These are phyloP conservation scores for Halesus radiatus DNA, from an alignment of 1,140 invertebrate species.

Conservation along the genomic window DNA sequence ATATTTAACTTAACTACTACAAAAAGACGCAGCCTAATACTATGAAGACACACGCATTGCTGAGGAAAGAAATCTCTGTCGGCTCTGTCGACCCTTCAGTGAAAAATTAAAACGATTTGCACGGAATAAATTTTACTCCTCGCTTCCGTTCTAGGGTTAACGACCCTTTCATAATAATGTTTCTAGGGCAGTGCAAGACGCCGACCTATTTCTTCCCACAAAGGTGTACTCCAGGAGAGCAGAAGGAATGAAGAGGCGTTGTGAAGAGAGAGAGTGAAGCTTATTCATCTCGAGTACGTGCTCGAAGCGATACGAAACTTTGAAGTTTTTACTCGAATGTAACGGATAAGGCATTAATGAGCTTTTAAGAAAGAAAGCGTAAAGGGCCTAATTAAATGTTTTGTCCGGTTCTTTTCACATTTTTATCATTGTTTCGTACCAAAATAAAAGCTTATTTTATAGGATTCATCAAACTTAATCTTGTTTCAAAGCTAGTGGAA, in stretches of 20 bases:
- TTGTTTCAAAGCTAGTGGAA: too few relatives aligned
- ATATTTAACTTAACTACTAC: too few relatives aligned
- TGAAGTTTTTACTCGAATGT: conserved; percentile 4
- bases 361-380: neutral
- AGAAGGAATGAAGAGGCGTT: neutral
- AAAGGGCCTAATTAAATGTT: conserved; percentile 5
- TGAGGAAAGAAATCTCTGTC: too few relatives aligned
- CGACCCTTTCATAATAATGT: neutral
- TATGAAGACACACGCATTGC: too few relatives aligned
- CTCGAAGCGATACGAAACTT: neutral
- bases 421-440: neutral
- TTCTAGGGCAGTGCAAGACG: conserved; percentile 7
- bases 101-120: too few relatives aligned
- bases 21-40: too few relatives aligned
- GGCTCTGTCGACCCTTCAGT: too few relatives aligned
- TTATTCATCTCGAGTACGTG: neutral
- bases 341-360: conserved; percentile 1
- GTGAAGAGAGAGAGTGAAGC: too few relatives aligned
- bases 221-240: neutral
- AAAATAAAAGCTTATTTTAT: too few relatives aligned
- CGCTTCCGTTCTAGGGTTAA: too few relatives aligned
- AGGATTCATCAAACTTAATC: too few relatives aligned
- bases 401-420: neutral
- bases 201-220: neutral
- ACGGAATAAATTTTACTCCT: too few relatives aligned